Evolutionary conservation across 2,113 vertebrate genomes (phyloP), one percentile per base, ranked within the genome.

Genomic region (Tetrax tetrax): DNA sequence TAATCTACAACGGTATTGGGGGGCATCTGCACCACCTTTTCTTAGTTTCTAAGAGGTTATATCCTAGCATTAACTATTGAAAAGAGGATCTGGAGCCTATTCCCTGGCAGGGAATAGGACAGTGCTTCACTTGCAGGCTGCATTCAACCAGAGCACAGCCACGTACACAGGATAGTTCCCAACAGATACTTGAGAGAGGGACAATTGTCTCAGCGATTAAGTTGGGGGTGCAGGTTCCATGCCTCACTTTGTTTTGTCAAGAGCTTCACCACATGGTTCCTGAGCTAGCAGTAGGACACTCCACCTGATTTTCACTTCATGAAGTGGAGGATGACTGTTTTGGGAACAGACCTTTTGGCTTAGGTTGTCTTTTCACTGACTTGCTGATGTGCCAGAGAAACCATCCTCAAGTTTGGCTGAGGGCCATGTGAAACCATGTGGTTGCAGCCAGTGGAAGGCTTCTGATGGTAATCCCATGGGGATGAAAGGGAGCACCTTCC

Each of bases 401-500:
- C 87, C 60, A 64, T 43, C 33, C 45, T 61, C 4, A 38, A 71
- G 60, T 75, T 64, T 96, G 83, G 93, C 93, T 60, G 43, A 4
- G n/a, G 48, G 93, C 83, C 76, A 59, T 20, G 48, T n/a, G 94
- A 96, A 95, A 95, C 86, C 60, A 6, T 9, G 17, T 79, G 66
- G 77, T 12, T 68, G 76, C 50, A 72, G 50, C 48, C 6, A 14
- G 57, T 7, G 9, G 90, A n/a, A 86, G 91, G 59, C 8, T n/a
- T 84, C 77, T 3, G 6, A 20, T 27, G 14, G 35, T 60, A 95
- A 91, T 94, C 43, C 48, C 74, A 86, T 6, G 93, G 89, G 91
- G 96, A 93, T 0, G 0, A 37, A 33, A 23, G 33, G 28, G 29
- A 96, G 17, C 10, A 10, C 27, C 33, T 27, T 1, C 56, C 1